phyloP scores from a whole-genome alignment of 2,113 vertebrate genomes.

The Vidua chalybeata region DNA sequence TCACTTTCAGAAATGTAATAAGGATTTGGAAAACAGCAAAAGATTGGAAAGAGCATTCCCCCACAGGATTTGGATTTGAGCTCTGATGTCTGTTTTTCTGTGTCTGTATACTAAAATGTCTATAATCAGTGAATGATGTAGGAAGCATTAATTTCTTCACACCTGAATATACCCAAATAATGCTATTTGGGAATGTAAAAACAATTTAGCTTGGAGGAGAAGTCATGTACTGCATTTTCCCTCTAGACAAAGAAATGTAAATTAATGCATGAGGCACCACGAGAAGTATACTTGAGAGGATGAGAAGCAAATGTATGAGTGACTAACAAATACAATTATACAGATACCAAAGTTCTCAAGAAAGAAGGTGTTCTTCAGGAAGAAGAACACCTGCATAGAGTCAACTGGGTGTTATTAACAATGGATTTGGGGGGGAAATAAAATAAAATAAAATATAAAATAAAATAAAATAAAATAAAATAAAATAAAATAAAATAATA shows the following conservation, averaged over 20 bases:
- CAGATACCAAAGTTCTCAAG: background rate
- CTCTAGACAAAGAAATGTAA: background rate
- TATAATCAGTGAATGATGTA: background rate
- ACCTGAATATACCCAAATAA: background rate
- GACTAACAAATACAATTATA: background rate
- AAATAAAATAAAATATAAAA: background rate
- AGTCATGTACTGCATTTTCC: background rate
- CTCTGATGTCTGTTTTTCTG: background rate
- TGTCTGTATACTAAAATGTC: background rate
- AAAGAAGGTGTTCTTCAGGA: background rate
- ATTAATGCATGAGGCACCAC: background rate
- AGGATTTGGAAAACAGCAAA: background rate
- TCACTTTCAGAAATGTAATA: background rate
- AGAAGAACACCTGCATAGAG: background rate
- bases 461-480: background rate
- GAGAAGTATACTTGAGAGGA: background rate
- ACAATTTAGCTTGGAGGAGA: background rate
- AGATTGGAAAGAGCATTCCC: background rate
- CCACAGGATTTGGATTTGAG: background rate
- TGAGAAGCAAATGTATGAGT: background rate
- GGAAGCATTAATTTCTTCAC: background rate
- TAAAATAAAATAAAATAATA: background rate
- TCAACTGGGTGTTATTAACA: background rate
- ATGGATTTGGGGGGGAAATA: background rate
- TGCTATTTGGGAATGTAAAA: background rate